Evolutionary conservation across 2,888 invertebrate genomes (phyloP), one percentile per base, ranked within the genome.

Genomic region (Serripes groenlandicus): DNA sequence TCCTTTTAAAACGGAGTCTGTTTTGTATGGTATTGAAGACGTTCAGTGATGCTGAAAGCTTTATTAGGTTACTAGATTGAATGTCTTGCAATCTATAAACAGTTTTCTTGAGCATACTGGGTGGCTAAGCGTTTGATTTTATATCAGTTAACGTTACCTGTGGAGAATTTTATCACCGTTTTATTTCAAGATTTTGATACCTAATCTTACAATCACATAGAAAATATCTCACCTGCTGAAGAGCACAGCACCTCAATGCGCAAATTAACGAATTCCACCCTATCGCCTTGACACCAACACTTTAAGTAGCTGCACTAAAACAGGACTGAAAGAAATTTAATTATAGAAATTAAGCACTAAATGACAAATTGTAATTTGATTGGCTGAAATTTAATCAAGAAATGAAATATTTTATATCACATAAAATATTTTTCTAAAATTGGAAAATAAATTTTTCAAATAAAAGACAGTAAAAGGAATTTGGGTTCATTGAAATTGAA

Each of bases 41-140:
- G 49, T 5, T 5, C 49, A 49, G 49, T 49, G 49, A 49, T 49
- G 49, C 49, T 49, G 49, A 49, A 49, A 49, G 21, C 18, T 49
- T 49, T 49, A 49, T 3, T 23, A 4, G 18, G 15, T n/a, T 15
- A 58, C 58, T 28, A 9, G 15, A 58, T 26, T 69, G 52, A 49
- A 15, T 42, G 28, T 28, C 3, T 52, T 52, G 28, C 52, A 28
- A 52, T 5, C 1, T 30, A 42, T 49, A 49, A 49, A 42, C 4
- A 69, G 1, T n/a, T 28, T 69, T 52, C 32, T n/a, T 3, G 5
- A 15, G 52, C 73, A 37, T 49, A 30, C 21, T 72, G 81, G 81
- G 81, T 81, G 81, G 81, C 52, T 35, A 34, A 60, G 37, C 42
- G 28, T 68, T 58, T 42, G 56, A 72, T 56, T 68, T 54, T 30